Percentiles rank a stretch among this genome's conserved stretches.
These are phyloP conservation scores for Bos javanicus DNA, from an alignment of 2,113 vertebrate species.

Conservation along the genomic window DNA sequence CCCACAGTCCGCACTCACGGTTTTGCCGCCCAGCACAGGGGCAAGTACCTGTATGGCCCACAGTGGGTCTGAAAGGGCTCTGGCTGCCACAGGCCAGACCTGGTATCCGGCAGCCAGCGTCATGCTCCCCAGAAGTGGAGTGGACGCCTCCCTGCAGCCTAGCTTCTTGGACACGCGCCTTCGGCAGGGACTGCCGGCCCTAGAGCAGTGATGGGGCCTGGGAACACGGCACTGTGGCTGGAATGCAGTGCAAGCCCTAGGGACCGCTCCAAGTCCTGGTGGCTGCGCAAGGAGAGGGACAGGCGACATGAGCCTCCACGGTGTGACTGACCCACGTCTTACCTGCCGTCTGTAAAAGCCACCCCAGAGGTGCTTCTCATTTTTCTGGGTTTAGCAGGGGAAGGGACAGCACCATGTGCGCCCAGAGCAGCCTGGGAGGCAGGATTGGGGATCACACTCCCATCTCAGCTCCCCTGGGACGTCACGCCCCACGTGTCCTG, in stretches of 20 bases:
- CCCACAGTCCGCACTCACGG: too few relatives aligned
- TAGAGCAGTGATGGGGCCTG: fast-evolving
- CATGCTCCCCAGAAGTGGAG: fast-evolving
- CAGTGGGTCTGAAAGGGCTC: fast-evolving
- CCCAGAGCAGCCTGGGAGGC: background rate
- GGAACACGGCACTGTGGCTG: background rate
- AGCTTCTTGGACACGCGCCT: fast-evolving
- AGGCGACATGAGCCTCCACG: fast-evolving
- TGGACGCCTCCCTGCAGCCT: fast-evolving
- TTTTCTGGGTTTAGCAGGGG: background rate
- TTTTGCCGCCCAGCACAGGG: background rate
- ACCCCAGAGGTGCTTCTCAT: fast-evolving
- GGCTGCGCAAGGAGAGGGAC: background rate
- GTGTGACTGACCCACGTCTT: background rate
- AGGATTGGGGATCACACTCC: fast-evolving
- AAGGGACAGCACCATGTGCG: fast-evolving
- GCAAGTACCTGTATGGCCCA: fast-evolving
- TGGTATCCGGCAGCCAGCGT: fast-evolving
- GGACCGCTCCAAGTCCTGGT: fast-evolving
- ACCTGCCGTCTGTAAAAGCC: fast-evolving
- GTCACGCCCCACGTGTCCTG: fast-evolving
- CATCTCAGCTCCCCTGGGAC: too few relatives aligned
- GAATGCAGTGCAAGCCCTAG: fast-evolving
- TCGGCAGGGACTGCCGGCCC: background rate
- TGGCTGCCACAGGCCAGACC: background rate